Conservation (phyloP, 2,113 vertebrate species). For the Maccullochella peelii region DNA sequence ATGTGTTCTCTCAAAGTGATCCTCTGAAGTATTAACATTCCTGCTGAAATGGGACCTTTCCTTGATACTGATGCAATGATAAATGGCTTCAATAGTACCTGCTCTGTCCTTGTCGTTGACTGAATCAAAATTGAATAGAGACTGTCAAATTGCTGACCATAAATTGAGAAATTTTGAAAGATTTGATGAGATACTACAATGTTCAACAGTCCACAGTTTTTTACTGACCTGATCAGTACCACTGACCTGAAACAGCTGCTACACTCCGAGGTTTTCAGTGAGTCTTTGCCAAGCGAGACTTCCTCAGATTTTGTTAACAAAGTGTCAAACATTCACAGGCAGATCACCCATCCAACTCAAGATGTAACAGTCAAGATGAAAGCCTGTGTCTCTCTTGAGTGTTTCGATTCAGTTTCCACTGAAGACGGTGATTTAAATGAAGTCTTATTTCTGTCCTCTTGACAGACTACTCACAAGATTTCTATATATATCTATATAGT, state of each 20-base stretch:
- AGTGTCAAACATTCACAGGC: conserved; percentile 65
- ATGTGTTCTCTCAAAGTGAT: background rate
- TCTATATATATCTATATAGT: too few relatives aligned
- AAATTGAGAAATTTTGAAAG: background rate
- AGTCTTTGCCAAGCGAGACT: conserved; percentile 50
- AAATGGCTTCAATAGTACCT: background rate
- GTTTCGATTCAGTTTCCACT: conserved; percentile 54
- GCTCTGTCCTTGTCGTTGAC: background rate
- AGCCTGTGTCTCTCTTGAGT: conserved; percentile 38
- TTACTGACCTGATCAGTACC: conserved; percentile 46
- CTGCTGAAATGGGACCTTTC: background rate
- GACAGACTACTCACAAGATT: conserved; percentile 21
- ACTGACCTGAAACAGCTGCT: conserved; percentile 34
- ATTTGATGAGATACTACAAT: conserved; percentile 9
- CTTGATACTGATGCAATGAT: conserved; percentile 9
- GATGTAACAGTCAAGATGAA: conserved; percentile 66
- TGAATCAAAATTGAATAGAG: background rate
- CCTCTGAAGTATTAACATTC: background rate
- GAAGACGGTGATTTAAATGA: conserved; percentile 54
- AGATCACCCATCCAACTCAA: conserved; percentile 57
- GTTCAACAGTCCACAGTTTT: background rate
- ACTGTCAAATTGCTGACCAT: background rate
- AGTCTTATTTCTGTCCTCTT: conserved; percentile 21
- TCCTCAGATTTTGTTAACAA: conserved; percentile 66
- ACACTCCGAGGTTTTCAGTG: conserved; percentile 21